Evolutionary conservation across 2,113 vertebrate species (phyloP).

Genomic region (Cyanoliseus patagonus): DNA sequence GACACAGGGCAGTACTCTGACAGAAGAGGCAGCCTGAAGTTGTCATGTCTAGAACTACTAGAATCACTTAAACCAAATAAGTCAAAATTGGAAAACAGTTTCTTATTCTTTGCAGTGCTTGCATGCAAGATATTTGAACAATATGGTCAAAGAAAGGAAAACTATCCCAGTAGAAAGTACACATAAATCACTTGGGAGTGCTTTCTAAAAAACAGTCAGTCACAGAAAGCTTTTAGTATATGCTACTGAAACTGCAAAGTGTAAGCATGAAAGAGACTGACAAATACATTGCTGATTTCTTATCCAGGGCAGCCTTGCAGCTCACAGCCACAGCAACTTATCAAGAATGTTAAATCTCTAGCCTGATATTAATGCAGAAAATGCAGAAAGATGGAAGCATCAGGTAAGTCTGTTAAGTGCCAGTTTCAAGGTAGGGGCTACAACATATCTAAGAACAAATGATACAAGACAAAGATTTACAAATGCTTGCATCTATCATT

Average conservation of each 20-base stretch:
- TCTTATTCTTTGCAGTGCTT: background rate
- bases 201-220: constrained; percentile 22
- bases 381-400: constrained; percentile 18
- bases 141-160: background rate
- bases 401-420: background rate
- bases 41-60: background rate
- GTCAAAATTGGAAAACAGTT: background rate
- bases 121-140: background rate
- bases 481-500: constrained; percentile 43
- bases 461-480: constrained; percentile 37
- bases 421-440: constrained; percentile 26
- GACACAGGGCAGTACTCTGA: background rate
- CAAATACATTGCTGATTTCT: constrained; percentile 50
- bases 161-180: background rate
- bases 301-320: constrained; percentile 39
- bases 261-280: constrained; percentile 41
- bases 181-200: constrained; percentile 23
- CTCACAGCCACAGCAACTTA: background rate
- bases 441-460: constrained; percentile 42
- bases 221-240: constrained; percentile 18
- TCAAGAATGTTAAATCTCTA: constrained; percentile 24
- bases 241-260: background rate
- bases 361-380: constrained; percentile 39
- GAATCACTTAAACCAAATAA: background rate
- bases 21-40: background rate